Conservation (phyloP, 1,140 invertebrate species). For the Leptinotarsa texana region DNA sequence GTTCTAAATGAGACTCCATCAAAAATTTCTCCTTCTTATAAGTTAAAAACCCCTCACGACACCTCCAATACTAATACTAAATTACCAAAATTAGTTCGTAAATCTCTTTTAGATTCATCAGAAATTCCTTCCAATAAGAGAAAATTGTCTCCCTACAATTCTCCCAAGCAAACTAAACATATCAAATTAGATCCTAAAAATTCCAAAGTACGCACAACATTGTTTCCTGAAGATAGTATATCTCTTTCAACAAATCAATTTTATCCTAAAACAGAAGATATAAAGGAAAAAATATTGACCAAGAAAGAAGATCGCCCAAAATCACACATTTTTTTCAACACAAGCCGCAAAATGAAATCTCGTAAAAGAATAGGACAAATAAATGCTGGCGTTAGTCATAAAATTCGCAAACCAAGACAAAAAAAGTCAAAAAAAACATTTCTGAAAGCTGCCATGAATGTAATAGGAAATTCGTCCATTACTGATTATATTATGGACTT, state of each 20-base stretch:
- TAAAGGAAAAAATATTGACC: conserved; percentile 35
- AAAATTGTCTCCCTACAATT: conserved; percentile 30
- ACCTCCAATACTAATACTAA: conserved; percentile 43
- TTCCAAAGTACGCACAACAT: conserved; percentile 50
- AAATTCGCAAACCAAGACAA: conserved; percentile 61
- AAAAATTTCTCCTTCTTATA: conserved; percentile 56
- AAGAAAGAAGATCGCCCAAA: conserved; percentile 26
- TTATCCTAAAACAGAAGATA: conserved; percentile 56
- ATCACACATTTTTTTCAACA: not conserved
- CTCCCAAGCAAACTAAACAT: conserved; percentile 36
- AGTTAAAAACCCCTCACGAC: conserved; percentile 61
- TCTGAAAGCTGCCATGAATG: conserved; percentile 46
- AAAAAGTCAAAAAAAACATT: conserved; percentile 45
- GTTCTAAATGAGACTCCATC: conserved; percentile 31
- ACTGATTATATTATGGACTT: conserved; percentile 51
- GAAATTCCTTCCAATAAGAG: conserved; percentile 33
- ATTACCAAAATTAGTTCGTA: conserved; percentile 47
- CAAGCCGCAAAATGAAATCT: conserved; percentile 26
- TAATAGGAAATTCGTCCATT: conserved; percentile 48
- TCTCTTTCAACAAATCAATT: conserved; percentile 60
- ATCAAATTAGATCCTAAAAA: conserved; percentile 46
- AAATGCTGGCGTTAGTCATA: conserved; percentile 62
- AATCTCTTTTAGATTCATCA: conserved; percentile 39
- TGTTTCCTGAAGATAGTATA: conserved; percentile 48
- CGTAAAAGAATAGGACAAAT: conserved; percentile 56